phyloP scores from a whole-genome alignment of 1,140 invertebrate genomes.

The Lanistes nyassanus region DNA sequence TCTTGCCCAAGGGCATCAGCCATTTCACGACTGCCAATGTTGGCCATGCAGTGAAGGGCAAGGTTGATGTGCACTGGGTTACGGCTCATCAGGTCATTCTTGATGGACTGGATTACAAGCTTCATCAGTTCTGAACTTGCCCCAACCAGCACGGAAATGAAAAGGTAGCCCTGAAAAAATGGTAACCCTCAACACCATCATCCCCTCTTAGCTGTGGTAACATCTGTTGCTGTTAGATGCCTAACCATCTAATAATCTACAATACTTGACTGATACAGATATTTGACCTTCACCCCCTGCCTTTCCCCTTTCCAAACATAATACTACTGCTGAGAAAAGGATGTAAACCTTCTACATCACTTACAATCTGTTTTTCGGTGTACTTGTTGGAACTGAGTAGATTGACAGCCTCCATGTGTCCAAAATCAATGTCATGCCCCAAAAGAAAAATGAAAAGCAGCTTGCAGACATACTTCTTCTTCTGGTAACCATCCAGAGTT shows the following conservation, averaged over 20 bases:
- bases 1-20: constrained; percentile 98
- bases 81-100: constrained; percentile 95
- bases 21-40: constrained; percentile 99
- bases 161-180: constrained; percentile 90
- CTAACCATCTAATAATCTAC: too few species aligned
- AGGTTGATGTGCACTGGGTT: constrained; percentile 98
- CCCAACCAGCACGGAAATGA: constrained; percentile 99
- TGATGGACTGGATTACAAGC: constrained; percentile 99
- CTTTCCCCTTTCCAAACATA: background rate
- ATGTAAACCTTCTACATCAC: constrained; percentile 66
- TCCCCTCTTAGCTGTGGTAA: too few species aligned
- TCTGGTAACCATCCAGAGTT: constrained; percentile 99
- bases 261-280: too few species aligned
- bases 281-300: too few species aligned
- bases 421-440: constrained; percentile 99
- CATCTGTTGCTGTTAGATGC: too few species aligned
- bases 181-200: background rate
- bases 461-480: constrained; percentile 99
- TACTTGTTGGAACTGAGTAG: constrained; percentile 99
- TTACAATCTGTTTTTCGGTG: constrained; percentile 99
- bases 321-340: background rate
- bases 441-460: constrained; percentile 98
- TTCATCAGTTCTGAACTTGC: constrained; percentile 99
- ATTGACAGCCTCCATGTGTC: constrained; percentile 99
- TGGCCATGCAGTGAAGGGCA: constrained; percentile 99